phyloP scores from a whole-genome alignment of 1,140 invertebrate genomes.

The Drosophila repletoides region DNA sequence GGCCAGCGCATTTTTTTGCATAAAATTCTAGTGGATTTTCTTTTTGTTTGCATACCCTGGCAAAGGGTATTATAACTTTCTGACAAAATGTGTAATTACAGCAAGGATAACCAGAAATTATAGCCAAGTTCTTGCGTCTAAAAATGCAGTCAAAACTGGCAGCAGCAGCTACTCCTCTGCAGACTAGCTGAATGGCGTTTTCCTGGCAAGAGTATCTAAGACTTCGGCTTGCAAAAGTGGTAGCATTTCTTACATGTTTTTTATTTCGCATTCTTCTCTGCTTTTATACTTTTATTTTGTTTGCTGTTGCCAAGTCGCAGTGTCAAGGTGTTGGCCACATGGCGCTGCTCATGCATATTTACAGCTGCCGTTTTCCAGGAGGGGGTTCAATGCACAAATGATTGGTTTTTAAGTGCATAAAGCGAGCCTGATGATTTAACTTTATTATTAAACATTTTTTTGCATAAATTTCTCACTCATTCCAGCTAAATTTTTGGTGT shows the following conservation, averaged over 20 bases:
- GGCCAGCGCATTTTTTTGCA: slow-evolving; percentile 59
- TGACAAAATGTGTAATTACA: no score
- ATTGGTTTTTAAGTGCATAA: slow-evolving; percentile 62
- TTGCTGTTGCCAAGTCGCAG: slow-evolving; percentile 56
- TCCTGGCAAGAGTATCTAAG: no score
- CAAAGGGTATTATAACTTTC: no score
- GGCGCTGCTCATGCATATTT: slow-evolving; percentile 52
- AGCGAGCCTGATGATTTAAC: slow-evolving; percentile 38
- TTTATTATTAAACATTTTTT: slow-evolving; percentile 25
- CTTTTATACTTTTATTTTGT: slow-evolving; percentile 30
- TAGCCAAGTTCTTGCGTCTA: no score
- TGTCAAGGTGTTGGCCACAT: slow-evolving; percentile 72
- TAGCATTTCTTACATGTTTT: not conserved
- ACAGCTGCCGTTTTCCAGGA: slow-evolving; percentile 33
- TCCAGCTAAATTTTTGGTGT: slow-evolving; percentile 57
- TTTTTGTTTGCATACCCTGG: no score
- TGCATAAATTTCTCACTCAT: slow-evolving; percentile 57
- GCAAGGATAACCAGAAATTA: no score
- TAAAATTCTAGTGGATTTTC: slow-evolving; percentile 34
- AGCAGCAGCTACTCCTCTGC: no score
- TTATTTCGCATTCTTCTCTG: slow-evolving; percentile 5
- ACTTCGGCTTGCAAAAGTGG: no score
- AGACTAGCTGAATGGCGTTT: no score
- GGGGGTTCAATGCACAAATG: slow-evolving; percentile 68
- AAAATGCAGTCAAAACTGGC: no score